These are phyloP conservation scores for Drosophila birchii DNA, from an alignment of 2,888 invertebrate genomes.

Conservation along the genomic window DNA sequence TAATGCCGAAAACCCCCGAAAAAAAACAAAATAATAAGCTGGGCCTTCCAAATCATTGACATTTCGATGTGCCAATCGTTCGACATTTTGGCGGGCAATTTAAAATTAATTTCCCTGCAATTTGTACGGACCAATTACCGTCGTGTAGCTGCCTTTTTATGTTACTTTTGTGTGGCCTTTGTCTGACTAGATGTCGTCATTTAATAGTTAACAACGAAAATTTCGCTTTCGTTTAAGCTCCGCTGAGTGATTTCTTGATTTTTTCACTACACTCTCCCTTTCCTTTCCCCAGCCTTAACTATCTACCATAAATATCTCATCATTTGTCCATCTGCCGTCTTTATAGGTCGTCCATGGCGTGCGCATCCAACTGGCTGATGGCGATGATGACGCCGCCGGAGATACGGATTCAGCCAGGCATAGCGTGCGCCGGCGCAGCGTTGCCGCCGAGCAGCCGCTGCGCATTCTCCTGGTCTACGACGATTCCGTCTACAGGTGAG, in stretches of 20 bases:
- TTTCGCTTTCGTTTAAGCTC: slow-evolving; percentile 69
- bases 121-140: slow-evolving; percentile 70
- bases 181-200: slow-evolving; percentile 68
- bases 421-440: slow-evolving; percentile 88
- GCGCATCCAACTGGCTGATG: slow-evolving; percentile 89
- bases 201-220: slow-evolving; percentile 58
- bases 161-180: slow-evolving; percentile 71
- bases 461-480: slow-evolving; percentile 94
- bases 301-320: slow-evolving; percentile 30
- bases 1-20: slow-evolving; percentile 29
- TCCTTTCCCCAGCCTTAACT: slow-evolving; percentile 1
- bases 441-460: slow-evolving; percentile 89
- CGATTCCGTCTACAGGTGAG: slow-evolving; percentile 94
- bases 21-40: slow-evolving; percentile 29
- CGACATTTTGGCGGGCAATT: slow-evolving; percentile 77
- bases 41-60: slow-evolving; percentile 68
- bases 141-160: slow-evolving; percentile 45
- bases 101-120: slow-evolving; percentile 77
- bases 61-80: slow-evolving; percentile 74
- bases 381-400: slow-evolving; percentile 87
- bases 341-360: slow-evolving; percentile 92
- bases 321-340: slow-evolving; percentile 69
- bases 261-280: slow-evolving; percentile 20
- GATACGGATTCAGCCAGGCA: slow-evolving; percentile 87
- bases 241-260: slow-evolving; percentile 40